A percentile compares a stretch with the other conserved stretches of the same genome.
Evolutionary conservation across 2,797 vertebrate species (phyloP).

Genomic region (Valencia hispanica): DNA sequence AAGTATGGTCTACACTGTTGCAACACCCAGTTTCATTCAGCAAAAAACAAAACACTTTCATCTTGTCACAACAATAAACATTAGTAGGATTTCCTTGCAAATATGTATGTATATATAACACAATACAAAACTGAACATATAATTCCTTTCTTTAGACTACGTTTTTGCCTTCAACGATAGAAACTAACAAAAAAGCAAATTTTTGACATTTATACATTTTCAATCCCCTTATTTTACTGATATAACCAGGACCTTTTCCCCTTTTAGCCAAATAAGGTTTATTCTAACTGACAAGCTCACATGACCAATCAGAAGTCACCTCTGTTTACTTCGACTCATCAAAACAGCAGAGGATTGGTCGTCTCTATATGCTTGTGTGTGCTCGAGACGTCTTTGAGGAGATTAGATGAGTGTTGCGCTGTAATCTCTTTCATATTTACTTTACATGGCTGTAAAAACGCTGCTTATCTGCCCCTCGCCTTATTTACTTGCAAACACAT

Average conservation of each 20-base stretch:
- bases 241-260: slow-evolving; percentile 28
- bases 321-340: slow-evolving; percentile 36
- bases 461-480: slow-evolving; percentile 44
- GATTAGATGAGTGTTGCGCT: slow-evolving; percentile 55
- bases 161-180: not conserved
- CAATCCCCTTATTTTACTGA: slow-evolving; percentile 7
- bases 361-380: slow-evolving; percentile 32
- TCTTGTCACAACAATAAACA: not conserved
- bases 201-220: not conserved
- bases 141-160: not conserved
- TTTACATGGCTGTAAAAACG: slow-evolving; percentile 68
- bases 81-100: not conserved
- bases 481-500: slow-evolving; percentile 43
- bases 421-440: slow-evolving; percentile 73
- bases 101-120: not conserved
- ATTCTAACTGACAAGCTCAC: slow-evolving; percentile 33
- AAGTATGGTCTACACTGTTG: slow-evolving; percentile 30
- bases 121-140: not conserved
- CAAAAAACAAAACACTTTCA: not conserved
- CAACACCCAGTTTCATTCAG: slow-evolving; percentile 1
- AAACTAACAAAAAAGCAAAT: not conserved
- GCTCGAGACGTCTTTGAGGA: slow-evolving; percentile 52
- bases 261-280: slow-evolving; percentile 13
- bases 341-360: slow-evolving; percentile 19
- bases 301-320: slow-evolving; percentile 44